These are phyloP conservation scores for Taeniopygia guttata DNA, from an alignment of 2,797 vertebrate genomes.

Conservation along the genomic window DNA sequence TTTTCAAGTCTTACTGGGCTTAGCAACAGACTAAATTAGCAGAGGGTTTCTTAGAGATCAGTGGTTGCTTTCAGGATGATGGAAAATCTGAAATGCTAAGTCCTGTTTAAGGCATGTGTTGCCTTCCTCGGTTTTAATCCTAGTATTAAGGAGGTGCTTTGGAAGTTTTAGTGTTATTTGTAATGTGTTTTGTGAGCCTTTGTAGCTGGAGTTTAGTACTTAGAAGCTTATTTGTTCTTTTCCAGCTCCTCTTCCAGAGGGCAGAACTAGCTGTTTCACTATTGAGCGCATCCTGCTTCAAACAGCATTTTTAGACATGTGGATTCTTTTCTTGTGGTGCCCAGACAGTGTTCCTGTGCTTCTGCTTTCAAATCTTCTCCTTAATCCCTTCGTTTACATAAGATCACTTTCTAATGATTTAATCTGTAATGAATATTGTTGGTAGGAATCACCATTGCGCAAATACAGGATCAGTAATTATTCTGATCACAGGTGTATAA, in stretches of 20 bases:
- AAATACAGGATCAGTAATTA: background rate
- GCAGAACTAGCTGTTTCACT: background rate
- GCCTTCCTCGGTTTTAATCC: background rate
- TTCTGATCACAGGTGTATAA: background rate
- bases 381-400: background rate
- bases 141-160: background rate
- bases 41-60: background rate
- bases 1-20: background rate
- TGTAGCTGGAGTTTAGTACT: background rate
- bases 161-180: background rate
- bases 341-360: background rate
- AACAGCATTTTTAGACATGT: background rate
- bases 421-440: background rate
- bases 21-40: background rate
- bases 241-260: background rate
- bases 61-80: background rate
- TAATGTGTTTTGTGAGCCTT: background rate
- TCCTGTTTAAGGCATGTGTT: background rate
- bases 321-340: background rate
- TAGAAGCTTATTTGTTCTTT: background rate
- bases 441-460: background rate
- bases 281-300: background rate
- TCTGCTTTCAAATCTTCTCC: background rate
- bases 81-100: background rate
- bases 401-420: background rate